Base-by-base conservation (phyloP, 2,888 invertebrate species). In the Flabesymbios commensalis region DNA sequence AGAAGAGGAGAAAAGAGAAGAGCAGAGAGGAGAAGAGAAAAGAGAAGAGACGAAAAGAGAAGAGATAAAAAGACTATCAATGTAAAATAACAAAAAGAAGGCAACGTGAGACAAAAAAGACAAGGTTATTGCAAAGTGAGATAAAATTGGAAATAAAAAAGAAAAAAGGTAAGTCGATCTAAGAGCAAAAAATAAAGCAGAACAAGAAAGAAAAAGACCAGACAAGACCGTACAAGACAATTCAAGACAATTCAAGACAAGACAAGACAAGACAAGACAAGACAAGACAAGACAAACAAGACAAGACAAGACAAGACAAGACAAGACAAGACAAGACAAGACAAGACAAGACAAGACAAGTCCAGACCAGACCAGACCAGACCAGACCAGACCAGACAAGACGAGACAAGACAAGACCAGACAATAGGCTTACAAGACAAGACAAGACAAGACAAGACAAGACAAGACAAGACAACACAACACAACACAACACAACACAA, bases 191-290 rank as follows among this genome's bases (percentile, higher is more conserved):
- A n/a, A n/a, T n/a, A n/a, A n/a, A n/a, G n/a, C n/a, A n/a, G n/a
- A n/a, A n/a, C n/a, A n/a, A n/a, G n/a, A n/a, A n/a, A n/a, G n/a
- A n/a, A n/a, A n/a, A n/a, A n/a, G n/a, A n/a, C n/a, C n/a, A n/a
- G n/a, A n/a, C n/a, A n/a, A n/a, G 47, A 22, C 47, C n/a, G 22
- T n/a, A 22, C 47, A 47, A 47, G 47, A 22, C 47, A 22, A 47
- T n/a, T 14, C 47, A 47, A 47, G 47, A 47, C 47, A 47, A 47
- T n/a, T 14, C 47, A 47, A 47, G 47, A 22, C 47, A 47, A 47
- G 47, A 47, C 47, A 47, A 47, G 47, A 22, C 47, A 47, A 47
- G 47, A 22, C 47, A 47, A 47, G 47, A 22, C 47, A 47, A 47
- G 47, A 22, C 47, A 22, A 47, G 47, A 22, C 47, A 47, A 47